phyloP scores from a whole-genome alignment of 2,113 vertebrate genomes.

The Chinchilla lanigera region DNA sequence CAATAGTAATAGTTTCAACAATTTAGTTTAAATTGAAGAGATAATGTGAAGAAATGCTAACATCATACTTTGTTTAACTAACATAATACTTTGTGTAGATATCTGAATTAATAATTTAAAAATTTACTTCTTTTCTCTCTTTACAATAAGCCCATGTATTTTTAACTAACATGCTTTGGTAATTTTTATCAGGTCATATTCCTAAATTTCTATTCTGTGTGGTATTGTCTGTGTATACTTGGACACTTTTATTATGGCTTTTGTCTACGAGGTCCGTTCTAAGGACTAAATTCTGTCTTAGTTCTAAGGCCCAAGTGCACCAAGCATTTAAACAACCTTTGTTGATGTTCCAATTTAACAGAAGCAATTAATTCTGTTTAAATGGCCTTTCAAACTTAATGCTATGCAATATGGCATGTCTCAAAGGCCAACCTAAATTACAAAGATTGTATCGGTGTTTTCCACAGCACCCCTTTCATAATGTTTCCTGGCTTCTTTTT shows the following conservation, averaged over 20 bases:
- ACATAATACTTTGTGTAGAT: not conserved
- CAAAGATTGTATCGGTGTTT: not conserved
- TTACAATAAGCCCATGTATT: not conserved
- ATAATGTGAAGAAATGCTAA: not conserved
- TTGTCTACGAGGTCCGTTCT: not conserved
- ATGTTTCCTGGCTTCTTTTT: not conserved
- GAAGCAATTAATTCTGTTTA: constrained; percentile 58
- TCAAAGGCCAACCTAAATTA: constrained; percentile 27
- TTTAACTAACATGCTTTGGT: not conserved
- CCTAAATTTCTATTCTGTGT: constrained; percentile 11
- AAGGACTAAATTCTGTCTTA: constrained; percentile 32
- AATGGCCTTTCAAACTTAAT: constrained; percentile 60
- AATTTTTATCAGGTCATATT: not conserved
- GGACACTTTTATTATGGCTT: not conserved
- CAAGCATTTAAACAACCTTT: constrained; percentile 22
- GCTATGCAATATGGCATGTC: not conserved
- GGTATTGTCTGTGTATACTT: not conserved
- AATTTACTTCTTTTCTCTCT: constrained; percentile 6
- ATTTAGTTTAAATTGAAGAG: constrained; percentile 31
- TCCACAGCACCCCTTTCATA: not conserved
- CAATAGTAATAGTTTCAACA: not conserved
- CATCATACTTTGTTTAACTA: not conserved
- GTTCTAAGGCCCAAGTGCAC: not conserved
- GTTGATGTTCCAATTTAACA: constrained; percentile 13
- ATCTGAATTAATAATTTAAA: not conserved